phyloP scores from a whole-genome alignment of 2,797 vertebrate species.

The Oreochromis mossambicus region DNA sequence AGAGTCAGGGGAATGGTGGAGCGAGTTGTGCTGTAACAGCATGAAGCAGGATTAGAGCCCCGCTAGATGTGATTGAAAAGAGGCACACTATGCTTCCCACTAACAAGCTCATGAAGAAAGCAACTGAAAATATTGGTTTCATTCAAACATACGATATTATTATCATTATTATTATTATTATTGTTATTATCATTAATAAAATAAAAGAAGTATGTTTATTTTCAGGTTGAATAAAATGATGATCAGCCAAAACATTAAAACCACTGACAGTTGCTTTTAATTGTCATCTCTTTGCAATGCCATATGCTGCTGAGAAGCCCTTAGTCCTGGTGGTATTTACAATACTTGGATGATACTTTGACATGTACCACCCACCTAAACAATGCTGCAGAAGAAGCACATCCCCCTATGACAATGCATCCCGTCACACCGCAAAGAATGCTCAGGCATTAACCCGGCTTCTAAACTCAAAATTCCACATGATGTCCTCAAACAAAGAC shows the following conservation, averaged over 20 bases:
- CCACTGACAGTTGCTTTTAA: neutral
- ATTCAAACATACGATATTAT: neutral
- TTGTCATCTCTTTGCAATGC: neutral
- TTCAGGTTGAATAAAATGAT: neutral
- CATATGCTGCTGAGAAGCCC: neutral
- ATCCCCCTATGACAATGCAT: neutral
- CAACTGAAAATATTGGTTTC: neutral
- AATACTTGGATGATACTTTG: neutral
- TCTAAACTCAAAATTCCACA: neutral
- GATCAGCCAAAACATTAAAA: neutral
- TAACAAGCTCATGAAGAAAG: neutral
- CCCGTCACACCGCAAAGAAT: neutral
- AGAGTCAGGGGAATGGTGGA: slow-evolving; percentile 26
- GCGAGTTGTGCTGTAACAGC: slow-evolving; percentile 39
- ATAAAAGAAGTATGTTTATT: neutral
- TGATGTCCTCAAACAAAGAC: neutral
- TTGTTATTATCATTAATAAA: neutral
- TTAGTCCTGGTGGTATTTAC: neutral
- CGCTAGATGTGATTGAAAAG: slow-evolving; percentile 1
- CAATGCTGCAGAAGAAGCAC: neutral
- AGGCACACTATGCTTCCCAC: neutral
- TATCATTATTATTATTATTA: neutral
- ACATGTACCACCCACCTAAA: neutral
- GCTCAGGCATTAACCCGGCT: neutral
- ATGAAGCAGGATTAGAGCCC: slow-evolving; percentile 30